Base-by-base conservation (phyloP, 2,113 vertebrate species). In the Motacilla alba region DNA sequence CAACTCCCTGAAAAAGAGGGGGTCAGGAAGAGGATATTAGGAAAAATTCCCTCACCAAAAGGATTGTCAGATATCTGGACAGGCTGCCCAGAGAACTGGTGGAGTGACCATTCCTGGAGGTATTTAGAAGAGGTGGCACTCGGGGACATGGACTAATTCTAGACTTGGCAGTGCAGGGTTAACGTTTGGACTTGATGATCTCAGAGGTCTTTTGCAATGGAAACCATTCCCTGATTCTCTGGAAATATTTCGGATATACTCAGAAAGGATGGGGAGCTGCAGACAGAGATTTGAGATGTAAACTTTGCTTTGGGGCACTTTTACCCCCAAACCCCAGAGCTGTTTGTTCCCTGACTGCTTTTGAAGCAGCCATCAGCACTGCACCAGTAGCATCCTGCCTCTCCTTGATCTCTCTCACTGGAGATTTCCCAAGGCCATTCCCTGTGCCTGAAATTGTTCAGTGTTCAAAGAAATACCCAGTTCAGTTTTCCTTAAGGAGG, bases 131-230 rank as follows among this genome's bases (percentile, higher is more conserved):
- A 37, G 17, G n/a, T 55, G 67, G 21, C n/a, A 16, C 7, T 5
- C 28, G 46, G 26, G n/a, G n/a, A n/a, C 31, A 11, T n/a, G 41
- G 19, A n/a, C 55, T 62, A 30, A n/a, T 23, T 11, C 11, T 55
- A 47, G 31, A 6, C 11, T 33, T 55, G 41, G 10, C 22, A 49
- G 5, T 11, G 22, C 15, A 37, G 46, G 26, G 6, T 55, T 43
- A 33, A 31, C 0, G 0, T 16, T 33, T 60, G 30, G 26, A 23
- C 27, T 28, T 0, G 0, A 15, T 18, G 15, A 26, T 13, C 76
- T 39, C 26, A 62, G 43, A 55, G 4, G 16, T 21, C 6, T 69
- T 69, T 50, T 44, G 15, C 13, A n/a, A 22, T 3, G 11, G 10
- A 21, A 91, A 22, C 27, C 11, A n/a, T n/a, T 49, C 35, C 15